Evolutionary conservation across 2,888 invertebrate genomes (phyloP).

Genomic region (Scaeva pyrastri): DNA sequence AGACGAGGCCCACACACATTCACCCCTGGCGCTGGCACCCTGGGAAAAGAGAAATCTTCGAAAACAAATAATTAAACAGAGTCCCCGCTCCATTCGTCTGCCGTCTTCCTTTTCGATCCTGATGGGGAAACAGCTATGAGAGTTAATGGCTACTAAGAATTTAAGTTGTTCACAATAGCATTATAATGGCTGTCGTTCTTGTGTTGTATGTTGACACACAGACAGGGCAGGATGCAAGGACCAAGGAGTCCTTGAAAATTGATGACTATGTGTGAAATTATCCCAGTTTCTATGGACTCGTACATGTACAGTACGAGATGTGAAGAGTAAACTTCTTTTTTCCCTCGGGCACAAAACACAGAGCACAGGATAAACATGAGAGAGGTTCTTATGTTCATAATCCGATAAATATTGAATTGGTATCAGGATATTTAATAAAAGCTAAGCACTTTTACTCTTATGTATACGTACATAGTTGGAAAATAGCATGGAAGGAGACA

Average conservation of each 20-base stretch:
- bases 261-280: constrained; percentile 71
- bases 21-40: too few relatives aligned
- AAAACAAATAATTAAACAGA: constrained; percentile 74
- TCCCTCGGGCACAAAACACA: neutral
- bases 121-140: constrained; percentile 40
- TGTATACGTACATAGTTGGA: too few relatives aligned
- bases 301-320: neutral
- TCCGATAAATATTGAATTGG: constrained; percentile 74
- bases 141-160: constrained; percentile 69
- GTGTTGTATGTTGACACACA: constrained; percentile 16
- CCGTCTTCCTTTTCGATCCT: neutral
- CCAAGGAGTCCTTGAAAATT: constrained; percentile 59
- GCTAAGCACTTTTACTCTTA: constrained; percentile 67
- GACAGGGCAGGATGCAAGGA: constrained; percentile 28
- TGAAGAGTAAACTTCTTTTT: constrained; percentile 29
- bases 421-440: constrained; percentile 68
- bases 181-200: constrained; percentile 53
- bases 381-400: constrained; percentile 69
- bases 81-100: constrained; percentile 2
- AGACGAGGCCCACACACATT: constrained; percentile 22
- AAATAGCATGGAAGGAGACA: too few relatives aligned
- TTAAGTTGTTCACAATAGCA: constrained; percentile 60
- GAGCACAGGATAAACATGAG: constrained; percentile 59
- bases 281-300: neutral
- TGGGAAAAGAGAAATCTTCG: constrained; percentile 34